phyloP scores from a whole-genome alignment of 30 jellyfish, hydroid and myxozoan species.

The Cassiopea xamachana region DNA sequence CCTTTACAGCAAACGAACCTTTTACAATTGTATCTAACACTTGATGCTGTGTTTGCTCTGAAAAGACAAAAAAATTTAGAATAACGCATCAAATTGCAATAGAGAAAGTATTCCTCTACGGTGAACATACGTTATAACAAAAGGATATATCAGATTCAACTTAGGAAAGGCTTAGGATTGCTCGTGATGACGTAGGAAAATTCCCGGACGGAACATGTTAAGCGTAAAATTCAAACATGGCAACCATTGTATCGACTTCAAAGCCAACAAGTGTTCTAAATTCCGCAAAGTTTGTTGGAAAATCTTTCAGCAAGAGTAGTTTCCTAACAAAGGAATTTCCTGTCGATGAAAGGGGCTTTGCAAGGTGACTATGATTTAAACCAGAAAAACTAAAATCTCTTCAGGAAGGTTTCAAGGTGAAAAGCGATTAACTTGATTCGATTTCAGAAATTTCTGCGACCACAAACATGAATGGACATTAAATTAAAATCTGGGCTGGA shows the following conservation, averaged over 20 bases:
- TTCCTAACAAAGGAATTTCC: background rate
- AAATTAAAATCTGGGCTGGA: background rate
- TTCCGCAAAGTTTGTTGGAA: background rate
- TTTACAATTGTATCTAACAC: constrained; percentile 53
- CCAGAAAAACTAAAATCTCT: no score
- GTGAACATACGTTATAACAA: no score
- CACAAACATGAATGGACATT: background rate
- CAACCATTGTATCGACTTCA: background rate
- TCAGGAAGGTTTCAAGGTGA: background rate
- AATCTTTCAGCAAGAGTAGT: background rate
- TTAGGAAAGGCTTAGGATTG: no score
- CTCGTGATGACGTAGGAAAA: no score
- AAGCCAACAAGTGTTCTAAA: background rate
- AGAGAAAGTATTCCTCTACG: no score
- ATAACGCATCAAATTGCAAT: no score
- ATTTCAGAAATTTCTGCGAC: background rate
- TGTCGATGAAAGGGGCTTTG: background rate
- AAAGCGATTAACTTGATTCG: background rate
- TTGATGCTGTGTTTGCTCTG: constrained; percentile 69
- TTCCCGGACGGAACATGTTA: no score
- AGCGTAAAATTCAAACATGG: background rate
- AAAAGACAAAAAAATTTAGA: background rate
- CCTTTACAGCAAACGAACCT: constrained; percentile 63
- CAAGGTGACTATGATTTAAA: background rate
- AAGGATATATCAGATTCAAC: no score